Conservation (phyloP, 1,140 invertebrate genomes). For the Listronotus bonariensis region DNA sequence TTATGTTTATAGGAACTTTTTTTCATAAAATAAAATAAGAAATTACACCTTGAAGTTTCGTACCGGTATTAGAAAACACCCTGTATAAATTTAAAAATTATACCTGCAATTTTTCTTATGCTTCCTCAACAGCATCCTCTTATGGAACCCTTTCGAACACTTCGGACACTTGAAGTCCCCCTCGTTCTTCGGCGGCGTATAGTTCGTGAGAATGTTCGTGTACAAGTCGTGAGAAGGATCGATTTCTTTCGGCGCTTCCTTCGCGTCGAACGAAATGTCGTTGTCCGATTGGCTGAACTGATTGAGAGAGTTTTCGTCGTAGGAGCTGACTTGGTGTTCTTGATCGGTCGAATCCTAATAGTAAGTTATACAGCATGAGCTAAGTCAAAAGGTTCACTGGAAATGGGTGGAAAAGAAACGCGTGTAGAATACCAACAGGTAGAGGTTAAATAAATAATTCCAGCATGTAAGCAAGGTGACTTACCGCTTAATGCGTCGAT, state of each 20-base stretch:
- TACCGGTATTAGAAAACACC: too few relatives aligned
- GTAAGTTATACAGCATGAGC: too few relatives aligned
- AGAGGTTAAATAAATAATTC: too few relatives aligned
- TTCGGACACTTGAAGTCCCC: constrained; percentile 61
- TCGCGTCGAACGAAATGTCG: constrained; percentile 14
- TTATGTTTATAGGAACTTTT: too few relatives aligned
- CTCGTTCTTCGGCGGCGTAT: constrained; percentile 54
- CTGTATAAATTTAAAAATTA: not conserved
- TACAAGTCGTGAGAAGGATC: constrained; percentile 50
- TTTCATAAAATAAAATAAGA: too few relatives aligned
- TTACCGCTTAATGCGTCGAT: too few relatives aligned
- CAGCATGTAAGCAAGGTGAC: too few relatives aligned
- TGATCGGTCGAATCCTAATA: constrained; percentile 4
- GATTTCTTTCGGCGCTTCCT: constrained; percentile 47
- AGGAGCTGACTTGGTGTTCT: not conserved
- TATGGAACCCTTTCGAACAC: constrained; percentile 62
- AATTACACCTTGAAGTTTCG: too few relatives aligned
- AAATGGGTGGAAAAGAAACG: too few relatives aligned
- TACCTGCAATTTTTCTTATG: constrained; percentile 61
- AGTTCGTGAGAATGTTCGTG: constrained; percentile 55
- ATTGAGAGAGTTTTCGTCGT: not conserved
- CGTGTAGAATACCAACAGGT: too few relatives aligned
- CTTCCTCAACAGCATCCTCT: constrained; percentile 59
- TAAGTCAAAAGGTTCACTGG: too few relatives aligned
- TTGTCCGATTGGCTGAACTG: constrained; percentile 3